Evolutionary conservation across 1,140 invertebrate species (phyloP), one percentile per base, ranked within the genome.

Genomic region (Drosophila sulfurigaster): DNA sequence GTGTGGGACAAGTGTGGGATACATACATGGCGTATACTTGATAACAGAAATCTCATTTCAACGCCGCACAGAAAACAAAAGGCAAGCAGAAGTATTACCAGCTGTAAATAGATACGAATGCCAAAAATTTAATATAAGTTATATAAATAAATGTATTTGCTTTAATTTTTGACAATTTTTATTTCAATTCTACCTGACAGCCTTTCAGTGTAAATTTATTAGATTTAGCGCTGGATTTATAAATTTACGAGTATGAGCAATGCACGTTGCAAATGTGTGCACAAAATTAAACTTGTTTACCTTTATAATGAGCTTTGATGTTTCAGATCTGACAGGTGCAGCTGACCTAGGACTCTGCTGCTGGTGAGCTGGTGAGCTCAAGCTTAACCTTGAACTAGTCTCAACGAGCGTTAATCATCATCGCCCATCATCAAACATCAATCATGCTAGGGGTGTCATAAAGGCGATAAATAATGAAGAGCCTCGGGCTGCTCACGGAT

Each of bases 41-140:
- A 88, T 83, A 82, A 72, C 77, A 72, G 16, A 83, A 82, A 88
- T 74, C 72, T 82, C 77, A 65, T 77, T 87, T 88, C 63, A 77
- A 79, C 68, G 56, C 70, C 66, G 6, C 38, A 49, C 45, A 52
- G 28, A 78, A 63, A 71, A 81, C 70, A 72, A 86, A 78, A 48
- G 52, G 28, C 35, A 30, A 43, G 30, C 43, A 43, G 11, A 54
- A 52, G 45, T 16, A 5, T 32, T 16, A 10, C 56, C 32, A 32
- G 16, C 3, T 4, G 35, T 35, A 35, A 56, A 56, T n/a, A 13
- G 25, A 56, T 46, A 7, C 45, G 1, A 32, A 7, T 25, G 20
- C 20, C 3, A 25, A 25, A 25, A 25, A 25, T 38, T 0, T 38
- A 38, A 38, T 38, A 38, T 38, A 10, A 10, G 10, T 38, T 3